Base-by-base conservation (phyloP, 1,140 invertebrate species). In the Notospermus geniculatus region DNA sequence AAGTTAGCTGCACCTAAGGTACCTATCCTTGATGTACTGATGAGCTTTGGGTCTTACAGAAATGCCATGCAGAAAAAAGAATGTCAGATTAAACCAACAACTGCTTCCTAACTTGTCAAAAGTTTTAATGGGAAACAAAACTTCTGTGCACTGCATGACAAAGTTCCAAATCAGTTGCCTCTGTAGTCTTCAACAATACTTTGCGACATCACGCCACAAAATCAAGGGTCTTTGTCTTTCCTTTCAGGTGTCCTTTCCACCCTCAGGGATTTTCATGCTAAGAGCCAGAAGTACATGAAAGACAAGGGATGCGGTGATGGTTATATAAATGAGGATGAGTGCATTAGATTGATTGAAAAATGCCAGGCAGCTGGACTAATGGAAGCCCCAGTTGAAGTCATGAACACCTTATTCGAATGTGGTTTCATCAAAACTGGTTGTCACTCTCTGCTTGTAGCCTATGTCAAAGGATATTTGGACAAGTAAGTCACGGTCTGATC, bases 401-500 rank as follows among this genome's bases (percentile, higher is more conserved):
- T 61, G n/a, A 32, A 62, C 15, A 19, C 41, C 13, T 28, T 65
- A 5, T 65, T 57, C 32, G 30, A 65, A 19, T 27, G 27, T 56
- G 63, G 63, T 28, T 65, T 50, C 59, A 57, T 65, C 17, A 65
- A 65, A 53, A 32, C 41, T 25, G 54, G 32, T 1, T 60, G 57
- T 0, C 57, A 39, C 41, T 22, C 25, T 36, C 39, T 65, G 43
- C 25, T 62, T 13, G 50, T 56, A n/a, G n/a, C 46, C 5, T 17
- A 45, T 22, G 61, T 65, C 30, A 61, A 56, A 29, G 63, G 22
- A 50, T 57, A 36, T 28, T 52, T 65, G 1, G 45, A 65, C 11
- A 56, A 58, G 63, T 65, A 53, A 28, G 46, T 63, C 32, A 36
- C 32, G 32, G 32, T 36, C 15, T 7, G 32, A n/a, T n/a, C n/a